Evolutionary conservation across 2,113 vertebrate genomes (phyloP).

Genomic region (Nyctereutes procyonoides): DNA sequence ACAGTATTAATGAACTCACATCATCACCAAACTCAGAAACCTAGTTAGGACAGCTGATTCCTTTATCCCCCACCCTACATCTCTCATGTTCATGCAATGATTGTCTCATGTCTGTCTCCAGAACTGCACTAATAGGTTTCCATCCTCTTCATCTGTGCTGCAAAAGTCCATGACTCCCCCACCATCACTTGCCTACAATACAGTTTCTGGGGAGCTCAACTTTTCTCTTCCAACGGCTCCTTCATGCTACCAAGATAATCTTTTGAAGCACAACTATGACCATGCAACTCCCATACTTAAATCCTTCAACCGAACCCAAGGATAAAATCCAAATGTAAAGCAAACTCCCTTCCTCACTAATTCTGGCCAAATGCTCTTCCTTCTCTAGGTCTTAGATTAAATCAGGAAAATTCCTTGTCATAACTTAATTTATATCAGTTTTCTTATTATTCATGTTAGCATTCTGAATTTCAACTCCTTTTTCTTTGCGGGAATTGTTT

Average conservation of each 20-base stretch:
- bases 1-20: background rate
- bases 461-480: background rate
- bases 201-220: background rate
- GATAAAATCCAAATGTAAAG: background rate
- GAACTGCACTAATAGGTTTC: background rate
- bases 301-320: background rate
- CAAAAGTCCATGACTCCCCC: background rate
- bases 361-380: background rate
- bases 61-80: background rate
- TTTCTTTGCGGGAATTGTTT: background rate
- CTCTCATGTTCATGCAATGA: background rate
- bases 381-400: background rate
- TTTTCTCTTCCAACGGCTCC: background rate
- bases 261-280: background rate
- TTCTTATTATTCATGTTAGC: background rate
- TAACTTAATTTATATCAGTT: background rate
- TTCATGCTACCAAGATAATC: background rate
- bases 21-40: background rate
- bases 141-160: rapidly evolving
- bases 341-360: background rate
- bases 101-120: background rate
- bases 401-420: background rate
- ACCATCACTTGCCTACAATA: background rate
- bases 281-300: background rate
- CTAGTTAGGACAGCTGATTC: background rate